A percentile compares a stretch with the other conserved stretches of the same genome.
phyloP scores from a whole-genome alignment of 2,113 vertebrate genomes.

The Nycticorax nycticorax region DNA sequence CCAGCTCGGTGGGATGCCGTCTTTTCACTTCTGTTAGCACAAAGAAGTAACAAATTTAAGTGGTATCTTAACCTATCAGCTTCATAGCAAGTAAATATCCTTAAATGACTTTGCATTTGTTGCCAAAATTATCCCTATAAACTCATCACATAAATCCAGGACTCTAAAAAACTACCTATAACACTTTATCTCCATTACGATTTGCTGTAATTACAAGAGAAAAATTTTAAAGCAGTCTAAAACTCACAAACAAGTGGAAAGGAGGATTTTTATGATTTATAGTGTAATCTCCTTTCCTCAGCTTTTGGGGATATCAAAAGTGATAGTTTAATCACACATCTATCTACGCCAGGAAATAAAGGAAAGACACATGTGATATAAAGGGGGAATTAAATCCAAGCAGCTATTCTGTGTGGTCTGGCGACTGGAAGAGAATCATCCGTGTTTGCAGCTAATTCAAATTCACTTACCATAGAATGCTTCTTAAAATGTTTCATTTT shows the following conservation, averaged over 20 bases:
- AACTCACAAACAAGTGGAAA: slow-evolving; percentile 17
- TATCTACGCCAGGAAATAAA: slow-evolving; percentile 50
- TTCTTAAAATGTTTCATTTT: slow-evolving; percentile 64
- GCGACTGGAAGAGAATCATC: neutral
- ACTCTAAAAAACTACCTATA: neutral
- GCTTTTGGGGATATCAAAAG: slow-evolving; percentile 38
- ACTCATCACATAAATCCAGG: slow-evolving; percentile 1
- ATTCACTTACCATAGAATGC: slow-evolving; percentile 25
- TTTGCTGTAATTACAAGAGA: slow-evolving; percentile 16
- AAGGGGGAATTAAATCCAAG: slow-evolving; percentile 30
- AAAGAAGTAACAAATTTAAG: neutral
- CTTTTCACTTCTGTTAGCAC: neutral
- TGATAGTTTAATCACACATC: slow-evolving; percentile 58
- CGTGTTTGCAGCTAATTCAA: slow-evolving; percentile 49
- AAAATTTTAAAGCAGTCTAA: slow-evolving; percentile 16
- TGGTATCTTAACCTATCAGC: neutral
- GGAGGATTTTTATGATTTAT: slow-evolving; percentile 43
- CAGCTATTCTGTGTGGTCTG: slow-evolving; percentile 7
- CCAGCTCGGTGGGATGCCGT: neutral
- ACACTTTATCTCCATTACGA: neutral
- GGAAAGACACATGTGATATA: neutral
- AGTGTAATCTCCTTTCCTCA: slow-evolving; percentile 27
- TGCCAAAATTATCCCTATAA: slow-evolving; percentile 31
- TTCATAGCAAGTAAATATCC: neutral
- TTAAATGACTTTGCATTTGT: neutral